Conservation (phyloP, 2,113 vertebrate species). For the Pedetes capensis region DNA sequence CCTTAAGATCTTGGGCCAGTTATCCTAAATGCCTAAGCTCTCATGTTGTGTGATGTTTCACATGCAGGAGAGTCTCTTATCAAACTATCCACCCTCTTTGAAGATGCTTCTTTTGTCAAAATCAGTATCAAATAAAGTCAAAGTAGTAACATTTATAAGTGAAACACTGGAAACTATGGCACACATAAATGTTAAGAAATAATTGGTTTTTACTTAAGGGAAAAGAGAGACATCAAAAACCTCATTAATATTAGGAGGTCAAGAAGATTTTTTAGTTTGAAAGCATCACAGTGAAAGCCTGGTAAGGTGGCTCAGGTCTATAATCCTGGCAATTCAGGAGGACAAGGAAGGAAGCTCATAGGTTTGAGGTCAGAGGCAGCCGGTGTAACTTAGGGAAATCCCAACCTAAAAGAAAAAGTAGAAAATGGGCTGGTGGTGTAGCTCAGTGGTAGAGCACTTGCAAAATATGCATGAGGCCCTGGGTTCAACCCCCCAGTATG, state of each 20-base stretch:
- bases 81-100: not conserved
- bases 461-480: too few relatives aligned
- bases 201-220: not conserved
- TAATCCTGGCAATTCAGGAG: too few relatives aligned
- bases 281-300: too few relatives aligned
- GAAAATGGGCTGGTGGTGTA: too few relatives aligned
- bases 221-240: not conserved
- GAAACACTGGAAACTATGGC: constrained; percentile 2
- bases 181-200: not conserved
- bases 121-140: not conserved
- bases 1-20: not conserved
- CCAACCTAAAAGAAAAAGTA: too few relatives aligned
- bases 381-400: too few relatives aligned
- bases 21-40: not conserved
- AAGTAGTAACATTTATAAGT: not conserved
- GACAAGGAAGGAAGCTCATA: too few relatives aligned
- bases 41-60: not conserved
- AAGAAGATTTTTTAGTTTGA: not conserved
- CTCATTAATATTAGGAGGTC: not conserved
- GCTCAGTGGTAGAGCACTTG: too few relatives aligned
- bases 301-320: too few relatives aligned
- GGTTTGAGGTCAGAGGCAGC: too few relatives aligned
- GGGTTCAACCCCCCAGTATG: too few relatives aligned
- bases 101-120: not conserved
- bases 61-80: not conserved